Evolutionary conservation across 2,888 invertebrate genomes (phyloP).

Genomic region (Machimus rusticus): DNA sequence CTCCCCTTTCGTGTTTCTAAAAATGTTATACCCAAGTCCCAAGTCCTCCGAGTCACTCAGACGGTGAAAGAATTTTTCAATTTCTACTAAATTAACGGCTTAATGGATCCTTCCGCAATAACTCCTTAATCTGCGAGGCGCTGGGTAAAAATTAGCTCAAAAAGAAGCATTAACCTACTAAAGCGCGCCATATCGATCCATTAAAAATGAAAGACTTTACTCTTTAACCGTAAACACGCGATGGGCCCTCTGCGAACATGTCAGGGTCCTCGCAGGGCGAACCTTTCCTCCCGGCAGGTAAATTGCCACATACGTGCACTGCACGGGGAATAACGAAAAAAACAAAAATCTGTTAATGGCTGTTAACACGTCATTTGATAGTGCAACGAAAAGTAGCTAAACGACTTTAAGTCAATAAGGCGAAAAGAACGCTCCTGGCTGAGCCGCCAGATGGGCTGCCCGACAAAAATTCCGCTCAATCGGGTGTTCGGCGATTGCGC

Average conservation of each 20-base stretch:
- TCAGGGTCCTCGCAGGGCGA: not conserved
- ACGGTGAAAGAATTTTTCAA: conserved; percentile 5
- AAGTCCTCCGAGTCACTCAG: not conserved
- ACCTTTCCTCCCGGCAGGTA: not conserved
- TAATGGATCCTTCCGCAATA: conserved; percentile 40
- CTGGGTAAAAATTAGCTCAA: conserved; percentile 24
- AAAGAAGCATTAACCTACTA: conserved; percentile 38
- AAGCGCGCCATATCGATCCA: conserved; percentile 20
- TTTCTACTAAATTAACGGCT: conserved; percentile 21
- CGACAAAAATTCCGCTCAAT: not conserved
- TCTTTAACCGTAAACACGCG: conserved; percentile 22
- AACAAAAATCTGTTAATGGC: conserved; percentile 46
- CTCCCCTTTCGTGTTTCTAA: not conserved
- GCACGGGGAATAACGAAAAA: not conserved
- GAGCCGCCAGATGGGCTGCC: conserved; percentile 21
- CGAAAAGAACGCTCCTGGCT: not conserved
- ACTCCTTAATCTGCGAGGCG: not conserved
- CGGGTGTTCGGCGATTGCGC: not conserved
- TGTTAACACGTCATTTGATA: conserved; percentile 49
- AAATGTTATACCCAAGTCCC: not conserved
- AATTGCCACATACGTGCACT: not conserved
- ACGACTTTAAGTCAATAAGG: conserved; percentile 19
- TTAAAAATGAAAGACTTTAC: conserved; percentile 26
- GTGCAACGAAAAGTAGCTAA: conserved; percentile 42
- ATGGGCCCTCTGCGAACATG: conserved; percentile 24